These are phyloP conservation scores for Sebastes vulpes DNA, from an alignment of 2,797 vertebrate genomes.

Conservation along the genomic window DNA sequence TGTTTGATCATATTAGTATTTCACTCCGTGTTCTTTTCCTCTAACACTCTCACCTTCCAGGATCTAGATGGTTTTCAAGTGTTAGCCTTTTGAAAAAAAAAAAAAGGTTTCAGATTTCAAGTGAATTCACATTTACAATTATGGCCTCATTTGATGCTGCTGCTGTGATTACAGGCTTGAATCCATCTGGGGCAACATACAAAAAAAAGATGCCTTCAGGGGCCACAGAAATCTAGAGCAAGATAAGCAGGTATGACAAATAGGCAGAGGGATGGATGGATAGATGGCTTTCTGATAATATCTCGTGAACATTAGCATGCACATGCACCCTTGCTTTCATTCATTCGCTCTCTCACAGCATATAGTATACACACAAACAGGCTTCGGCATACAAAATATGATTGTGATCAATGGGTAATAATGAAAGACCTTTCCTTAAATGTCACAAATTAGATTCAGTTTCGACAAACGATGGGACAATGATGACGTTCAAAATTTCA, in stretches of 20 bases:
- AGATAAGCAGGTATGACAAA: slow-evolving; percentile 11
- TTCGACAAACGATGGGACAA: slow-evolving; percentile 27
- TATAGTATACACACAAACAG: neutral
- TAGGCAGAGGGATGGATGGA: slow-evolving; percentile 1
- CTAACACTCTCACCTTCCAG: neutral
- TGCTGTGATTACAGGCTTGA: neutral
- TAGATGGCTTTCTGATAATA: slow-evolving; percentile 1
- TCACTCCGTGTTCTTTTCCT: neutral
- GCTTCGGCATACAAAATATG: slow-evolving; percentile 10
- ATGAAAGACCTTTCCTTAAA: slow-evolving; percentile 71
- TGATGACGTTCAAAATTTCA: slow-evolving; percentile 25
- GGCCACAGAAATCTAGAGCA: neutral
- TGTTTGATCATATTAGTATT: neutral
- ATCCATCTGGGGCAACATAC: neutral
- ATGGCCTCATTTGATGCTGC: neutral
- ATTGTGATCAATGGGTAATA: slow-evolving; percentile 43
- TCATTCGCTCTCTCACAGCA: neutral
- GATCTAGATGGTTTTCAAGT: neutral
- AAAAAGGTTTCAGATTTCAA: neutral
- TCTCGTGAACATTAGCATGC: neutral
- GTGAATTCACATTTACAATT: neutral
- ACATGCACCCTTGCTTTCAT: neutral
- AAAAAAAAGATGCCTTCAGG: neutral
- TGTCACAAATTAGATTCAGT: slow-evolving; percentile 66
- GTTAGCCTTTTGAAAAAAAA: neutral